These are phyloP conservation scores for Dolichoris vasculosae DNA, from an alignment of 1,140 invertebrate species.

Conservation along the genomic window DNA sequence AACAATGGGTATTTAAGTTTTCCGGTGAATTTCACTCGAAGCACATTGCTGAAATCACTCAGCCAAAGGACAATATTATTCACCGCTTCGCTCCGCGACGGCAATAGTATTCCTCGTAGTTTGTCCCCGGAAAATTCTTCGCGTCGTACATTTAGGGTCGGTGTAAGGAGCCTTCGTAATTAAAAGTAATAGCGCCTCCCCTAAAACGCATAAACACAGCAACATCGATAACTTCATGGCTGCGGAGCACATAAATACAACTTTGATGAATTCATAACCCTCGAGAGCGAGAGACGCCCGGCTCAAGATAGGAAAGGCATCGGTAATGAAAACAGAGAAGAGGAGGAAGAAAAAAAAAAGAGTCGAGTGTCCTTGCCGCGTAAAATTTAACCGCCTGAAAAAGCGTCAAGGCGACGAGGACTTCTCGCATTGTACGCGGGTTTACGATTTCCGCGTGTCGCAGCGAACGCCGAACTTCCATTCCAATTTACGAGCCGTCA, in stretches of 20 bases:
- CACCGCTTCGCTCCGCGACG: neutral
- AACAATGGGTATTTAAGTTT: neutral
- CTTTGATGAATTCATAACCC: neutral
- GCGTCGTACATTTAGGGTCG: neutral
- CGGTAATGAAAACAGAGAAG: neutral
- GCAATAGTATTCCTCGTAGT: neutral
- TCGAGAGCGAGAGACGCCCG: neutral
- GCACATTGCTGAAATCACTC: neutral
- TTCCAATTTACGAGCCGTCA: constrained; percentile 73
- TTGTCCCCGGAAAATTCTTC: neutral
- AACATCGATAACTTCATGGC: neutral
- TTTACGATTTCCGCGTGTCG: constrained; percentile 46
- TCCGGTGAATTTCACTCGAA: neutral
- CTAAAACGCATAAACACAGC: neutral
- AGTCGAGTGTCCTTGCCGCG: neutral
- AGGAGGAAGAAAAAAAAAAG: too few species aligned
- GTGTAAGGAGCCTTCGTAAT: neutral
- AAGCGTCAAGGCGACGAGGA: constrained; percentile 17
- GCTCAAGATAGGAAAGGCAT: neutral
- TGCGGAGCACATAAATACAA: neutral
- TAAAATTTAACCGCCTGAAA: constrained; percentile 17
- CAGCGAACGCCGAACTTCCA: constrained; percentile 58
- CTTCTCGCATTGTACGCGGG: neutral
- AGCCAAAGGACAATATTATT: neutral
- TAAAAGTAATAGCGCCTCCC: neutral